Evolutionary conservation across 2,888 invertebrate genomes (phyloP), one percentile per base, ranked within the genome.

Genomic region (Fabriciana adippe): DNA sequence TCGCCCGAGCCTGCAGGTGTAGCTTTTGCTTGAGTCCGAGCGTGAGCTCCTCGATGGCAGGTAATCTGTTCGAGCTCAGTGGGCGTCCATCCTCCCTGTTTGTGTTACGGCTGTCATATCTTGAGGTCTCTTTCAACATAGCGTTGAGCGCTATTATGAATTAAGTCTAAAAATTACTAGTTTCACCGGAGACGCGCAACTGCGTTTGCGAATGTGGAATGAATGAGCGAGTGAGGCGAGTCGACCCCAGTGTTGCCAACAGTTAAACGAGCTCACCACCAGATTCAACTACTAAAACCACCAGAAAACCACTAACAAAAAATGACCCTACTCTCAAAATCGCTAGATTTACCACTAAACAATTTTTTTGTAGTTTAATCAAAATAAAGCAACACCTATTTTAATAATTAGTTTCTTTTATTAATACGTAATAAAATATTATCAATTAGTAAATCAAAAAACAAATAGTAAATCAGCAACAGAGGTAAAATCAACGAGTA

Each of bases 11-110:
- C 80, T 92, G 92, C 80, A 92, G 87, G 84, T 92, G 92, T 79
- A 92, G 90, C 81, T 92, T 92, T 83, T 92, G 92, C 87, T 92
- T 92, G 78, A 92, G 84, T 79, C 92, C 91, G 81, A 92, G 83
- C 79, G 92, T 91, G 69, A 92, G 86, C 77, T 92, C 92, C 68
- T 92, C 92, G 68, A 92, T 91, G 64, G 88, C 88, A 75, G 92
- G 92, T 77, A 92, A 79, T 79, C 92, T 84, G 75, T 84, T 89
- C 11, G 88, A 82, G 53, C 85, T 73, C 76, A 90, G 72, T 35
- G 89, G 84, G 62, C 89, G 87, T 73, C 83, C 81, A 73, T 87
- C 87, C 74, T 87, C 88, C 68, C 76, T 78, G 69, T 67, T 75
- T 55, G 72, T 70, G 56, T 75, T 78, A 76, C 87, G 87, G 77